Percentiles rank a stretch among this genome's conserved stretches.
phyloP scores from a whole-genome alignment of 1,140 invertebrate species.

The Anastrepha obliqua region DNA sequence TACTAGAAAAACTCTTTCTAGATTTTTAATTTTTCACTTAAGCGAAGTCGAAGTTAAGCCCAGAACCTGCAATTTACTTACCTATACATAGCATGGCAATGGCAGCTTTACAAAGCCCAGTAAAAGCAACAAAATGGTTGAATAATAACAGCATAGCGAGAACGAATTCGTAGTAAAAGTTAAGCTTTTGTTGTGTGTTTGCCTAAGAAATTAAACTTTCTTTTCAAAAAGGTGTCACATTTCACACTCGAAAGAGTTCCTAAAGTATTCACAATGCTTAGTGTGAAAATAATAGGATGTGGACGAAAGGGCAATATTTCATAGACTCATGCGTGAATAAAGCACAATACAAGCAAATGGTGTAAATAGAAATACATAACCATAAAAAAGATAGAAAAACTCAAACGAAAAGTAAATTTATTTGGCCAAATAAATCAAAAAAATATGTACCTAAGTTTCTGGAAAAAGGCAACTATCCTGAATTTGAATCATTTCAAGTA shows the following conservation, averaged over 20 bases:
- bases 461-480: background rate
- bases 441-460: background rate
- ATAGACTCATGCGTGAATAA: background rate
- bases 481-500: background rate
- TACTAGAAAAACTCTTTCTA: no score
- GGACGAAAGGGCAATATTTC: background rate
- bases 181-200: background rate
- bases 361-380: no score
- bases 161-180: background rate
- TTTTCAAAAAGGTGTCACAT: background rate
- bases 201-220: background rate
- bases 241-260: conserved; percentile 1
- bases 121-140: no score
- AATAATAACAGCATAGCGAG: no score
- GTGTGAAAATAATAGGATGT: background rate
- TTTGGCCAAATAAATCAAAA: no score
- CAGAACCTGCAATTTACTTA: no score
- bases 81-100: no score
- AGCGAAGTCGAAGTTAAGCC: no score
- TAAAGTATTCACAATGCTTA: background rate
- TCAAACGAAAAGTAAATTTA: no score
- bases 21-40: no score
- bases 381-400: no score
- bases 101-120: no score
- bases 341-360: background rate